These are phyloP conservation scores for Drosophila nannoptera DNA, from an alignment of 1,140 invertebrate species.

Conservation along the genomic window DNA sequence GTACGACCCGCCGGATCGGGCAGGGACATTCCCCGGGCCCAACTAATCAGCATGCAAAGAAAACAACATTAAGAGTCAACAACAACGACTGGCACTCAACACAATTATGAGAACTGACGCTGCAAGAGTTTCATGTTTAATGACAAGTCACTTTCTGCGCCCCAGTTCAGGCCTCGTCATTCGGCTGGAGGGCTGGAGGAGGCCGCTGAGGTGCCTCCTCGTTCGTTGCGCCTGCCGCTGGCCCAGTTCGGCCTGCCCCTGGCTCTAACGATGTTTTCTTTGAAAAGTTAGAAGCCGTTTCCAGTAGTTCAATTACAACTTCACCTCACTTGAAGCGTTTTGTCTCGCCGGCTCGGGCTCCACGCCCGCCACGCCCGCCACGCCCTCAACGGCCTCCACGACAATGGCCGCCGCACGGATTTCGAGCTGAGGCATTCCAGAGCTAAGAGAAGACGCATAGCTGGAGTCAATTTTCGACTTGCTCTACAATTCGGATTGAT, in stretches of 20 bases:
- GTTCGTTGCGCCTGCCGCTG: neutral
- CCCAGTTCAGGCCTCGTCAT: slow-evolving; percentile 72
- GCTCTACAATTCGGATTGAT: too few species aligned
- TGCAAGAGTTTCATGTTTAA: slow-evolving; percentile 77
- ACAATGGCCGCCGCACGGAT: slow-evolving; percentile 5
- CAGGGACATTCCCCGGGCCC: slow-evolving; percentile 65
- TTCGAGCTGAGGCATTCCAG: slow-evolving; percentile 16
- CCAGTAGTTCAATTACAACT: slow-evolving; percentile 76
- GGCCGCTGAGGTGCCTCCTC: neutral
- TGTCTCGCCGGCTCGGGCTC: slow-evolving; percentile 36
- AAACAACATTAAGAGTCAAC: slow-evolving; percentile 78
- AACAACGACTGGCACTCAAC: slow-evolving; percentile 74
- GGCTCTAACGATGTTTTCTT: slow-evolving; percentile 69
- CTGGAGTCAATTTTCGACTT: neutral
- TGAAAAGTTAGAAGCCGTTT: slow-evolving; percentile 74
- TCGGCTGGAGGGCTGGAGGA: slow-evolving; percentile 20
- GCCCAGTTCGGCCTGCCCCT: slow-evolving; percentile 9
- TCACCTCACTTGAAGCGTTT: slow-evolving; percentile 68
- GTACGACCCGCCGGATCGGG: neutral
- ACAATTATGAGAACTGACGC: slow-evolving; percentile 77
- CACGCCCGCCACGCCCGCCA: slow-evolving; percentile 2
- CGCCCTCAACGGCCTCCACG: too few species aligned
- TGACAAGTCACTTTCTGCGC: slow-evolving; percentile 76
- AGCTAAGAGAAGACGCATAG: neutral
- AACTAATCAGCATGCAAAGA: slow-evolving; percentile 77